phyloP scores from a whole-genome alignment of 2,113 vertebrate genomes.

The Chamaetylas fuelleborni region DNA sequence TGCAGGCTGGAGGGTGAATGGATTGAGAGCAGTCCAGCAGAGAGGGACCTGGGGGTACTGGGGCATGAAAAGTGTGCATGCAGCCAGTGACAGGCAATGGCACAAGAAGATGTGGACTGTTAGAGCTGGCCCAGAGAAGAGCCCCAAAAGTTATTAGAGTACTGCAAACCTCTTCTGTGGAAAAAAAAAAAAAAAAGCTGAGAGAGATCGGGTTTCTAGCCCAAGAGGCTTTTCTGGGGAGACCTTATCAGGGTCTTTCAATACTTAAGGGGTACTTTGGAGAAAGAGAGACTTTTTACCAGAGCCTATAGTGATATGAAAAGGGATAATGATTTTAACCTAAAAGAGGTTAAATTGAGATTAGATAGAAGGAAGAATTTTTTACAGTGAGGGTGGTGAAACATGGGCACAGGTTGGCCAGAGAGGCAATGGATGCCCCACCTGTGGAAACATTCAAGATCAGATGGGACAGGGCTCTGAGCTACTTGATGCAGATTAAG shows the following conservation, averaged over 20 bases:
- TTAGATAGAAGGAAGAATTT: neutral
- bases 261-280: neutral
- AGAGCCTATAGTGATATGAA: neutral
- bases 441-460: neutral
- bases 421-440: neutral
- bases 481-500: neutral
- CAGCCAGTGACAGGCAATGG: neutral
- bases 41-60: neutral
- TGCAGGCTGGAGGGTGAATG: neutral
- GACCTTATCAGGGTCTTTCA: neutral
- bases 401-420: neutral
- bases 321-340: neutral
- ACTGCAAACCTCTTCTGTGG: neutral
- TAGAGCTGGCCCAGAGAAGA: neutral
- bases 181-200: neutral
- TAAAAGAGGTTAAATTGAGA: neutral
- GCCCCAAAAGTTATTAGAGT: neutral
- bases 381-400: rapidly evolving
- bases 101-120: neutral
- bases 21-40: neutral
- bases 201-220: neutral
- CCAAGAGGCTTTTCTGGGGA: neutral
- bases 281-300: neutral
- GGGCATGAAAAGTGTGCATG: neutral
- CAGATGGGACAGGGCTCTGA: neutral